A percentile compares a stretch with the other conserved stretches of the same genome.
Conservation (phyloP, 2,888 invertebrate species). For the Andrena marginata region DNA sequence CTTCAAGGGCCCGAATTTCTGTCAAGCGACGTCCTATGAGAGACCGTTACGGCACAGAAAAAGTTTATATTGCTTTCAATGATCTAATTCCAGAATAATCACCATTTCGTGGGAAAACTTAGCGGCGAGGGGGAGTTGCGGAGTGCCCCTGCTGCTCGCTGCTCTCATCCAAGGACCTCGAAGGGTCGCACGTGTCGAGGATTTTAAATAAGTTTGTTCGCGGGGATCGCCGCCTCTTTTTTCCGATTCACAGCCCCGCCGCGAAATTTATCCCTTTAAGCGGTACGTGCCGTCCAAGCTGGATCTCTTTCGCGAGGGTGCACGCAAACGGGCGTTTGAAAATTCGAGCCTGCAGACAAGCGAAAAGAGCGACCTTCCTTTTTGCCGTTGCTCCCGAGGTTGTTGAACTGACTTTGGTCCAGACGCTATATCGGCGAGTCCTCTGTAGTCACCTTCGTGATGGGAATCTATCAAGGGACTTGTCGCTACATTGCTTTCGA, state of each 20-base stretch:
- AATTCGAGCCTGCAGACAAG: constrained; percentile 39
- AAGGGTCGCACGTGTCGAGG: constrained; percentile 26
- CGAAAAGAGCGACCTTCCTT: constrained; percentile 1
- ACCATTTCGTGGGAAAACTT: not conserved
- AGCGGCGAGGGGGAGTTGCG: not conserved
- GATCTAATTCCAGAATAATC: no score
- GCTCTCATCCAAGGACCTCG: constrained; percentile 11
- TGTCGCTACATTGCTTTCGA: constrained; percentile 8
- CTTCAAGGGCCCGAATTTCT: no score
- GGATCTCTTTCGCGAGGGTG: constrained; percentile 10
- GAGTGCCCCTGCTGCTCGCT: not conserved
- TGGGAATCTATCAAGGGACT: not conserved
- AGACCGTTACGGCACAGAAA: no score
- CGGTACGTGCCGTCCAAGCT: constrained; percentile 61
- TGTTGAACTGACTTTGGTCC: not conserved
- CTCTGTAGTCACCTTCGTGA: not conserved
- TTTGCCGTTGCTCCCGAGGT: constrained; percentile 2
- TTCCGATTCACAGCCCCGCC: constrained; percentile 49
- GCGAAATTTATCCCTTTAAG: constrained; percentile 60
- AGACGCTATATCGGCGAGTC: not conserved
- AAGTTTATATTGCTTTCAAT: no score
- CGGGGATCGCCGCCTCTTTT: constrained; percentile 37
- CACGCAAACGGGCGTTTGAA: constrained; percentile 26
- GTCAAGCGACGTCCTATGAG: no score
- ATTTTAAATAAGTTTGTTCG: constrained; percentile 37